Conservation (phyloP, 2,888 invertebrate species). For the Bembecia ichneumoniformis region DNA sequence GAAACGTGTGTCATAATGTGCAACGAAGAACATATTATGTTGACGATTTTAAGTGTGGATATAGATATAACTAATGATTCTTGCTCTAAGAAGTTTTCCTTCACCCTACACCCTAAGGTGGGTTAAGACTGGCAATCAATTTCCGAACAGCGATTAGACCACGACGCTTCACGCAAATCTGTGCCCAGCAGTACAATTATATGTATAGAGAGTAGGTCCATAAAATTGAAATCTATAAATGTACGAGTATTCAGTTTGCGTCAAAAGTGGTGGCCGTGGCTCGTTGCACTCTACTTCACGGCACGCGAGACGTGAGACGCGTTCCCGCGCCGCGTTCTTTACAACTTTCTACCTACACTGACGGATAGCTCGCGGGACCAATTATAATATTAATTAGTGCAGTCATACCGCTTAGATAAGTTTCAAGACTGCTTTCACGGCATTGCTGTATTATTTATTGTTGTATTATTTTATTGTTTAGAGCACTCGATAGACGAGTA, state of each 20-base stretch:
- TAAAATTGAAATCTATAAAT: background rate
- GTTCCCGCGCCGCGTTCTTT: constrained; percentile 47
- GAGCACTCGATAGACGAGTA: too few relatives aligned
- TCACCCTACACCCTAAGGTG: too few relatives aligned
- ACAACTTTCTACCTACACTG: constrained; percentile 71
- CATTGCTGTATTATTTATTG: constrained; percentile 9
- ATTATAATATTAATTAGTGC: constrained; percentile 71
- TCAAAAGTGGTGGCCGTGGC: constrained; percentile 4
- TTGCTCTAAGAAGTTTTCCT: too few relatives aligned
- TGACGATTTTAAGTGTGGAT: too few relatives aligned
- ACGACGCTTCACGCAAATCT: too few relatives aligned
- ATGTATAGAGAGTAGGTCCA: too few relatives aligned
- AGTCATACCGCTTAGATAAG: constrained; percentile 56
- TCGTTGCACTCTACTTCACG: constrained; percentile 62
- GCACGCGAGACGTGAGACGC: constrained; percentile 37
- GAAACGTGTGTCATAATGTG: too few relatives aligned
- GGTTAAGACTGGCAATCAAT: too few relatives aligned
- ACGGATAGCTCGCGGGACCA: constrained; percentile 62
- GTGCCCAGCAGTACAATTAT: too few relatives aligned
- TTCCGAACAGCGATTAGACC: too few relatives aligned
- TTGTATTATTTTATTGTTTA: background rate
- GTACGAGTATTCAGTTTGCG: background rate
- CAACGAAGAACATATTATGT: too few relatives aligned
- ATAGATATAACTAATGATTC: too few relatives aligned
- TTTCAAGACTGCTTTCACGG: constrained; percentile 54